Conservation (phyloP, 2,113 vertebrate species). For the Eurypyga helias region DNA sequence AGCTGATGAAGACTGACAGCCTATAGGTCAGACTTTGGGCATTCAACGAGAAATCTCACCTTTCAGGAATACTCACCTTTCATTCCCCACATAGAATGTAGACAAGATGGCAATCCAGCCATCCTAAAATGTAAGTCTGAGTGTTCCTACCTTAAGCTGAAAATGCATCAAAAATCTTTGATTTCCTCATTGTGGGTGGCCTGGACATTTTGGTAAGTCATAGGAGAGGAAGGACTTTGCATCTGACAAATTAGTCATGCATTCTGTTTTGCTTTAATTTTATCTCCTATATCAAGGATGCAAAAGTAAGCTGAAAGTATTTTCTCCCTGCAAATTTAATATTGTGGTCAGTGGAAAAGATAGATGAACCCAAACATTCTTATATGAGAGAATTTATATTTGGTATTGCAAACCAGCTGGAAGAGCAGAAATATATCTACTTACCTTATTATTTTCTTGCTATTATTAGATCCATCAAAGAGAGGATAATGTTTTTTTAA, state of each 20-base stretch:
- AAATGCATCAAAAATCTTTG: neutral
- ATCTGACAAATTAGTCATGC: neutral
- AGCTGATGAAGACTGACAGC: neutral
- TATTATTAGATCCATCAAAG: neutral
- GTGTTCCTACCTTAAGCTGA: neutral
- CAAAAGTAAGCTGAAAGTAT: neutral
- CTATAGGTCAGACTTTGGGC: neutral
- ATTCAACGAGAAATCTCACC: neutral
- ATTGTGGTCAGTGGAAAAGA: neutral
- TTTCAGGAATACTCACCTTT: neutral
- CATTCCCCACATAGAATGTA: neutral
- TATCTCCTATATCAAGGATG: neutral
- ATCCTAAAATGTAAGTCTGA: neutral
- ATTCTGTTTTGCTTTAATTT: conserved; percentile 1
- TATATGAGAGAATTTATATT: neutral
- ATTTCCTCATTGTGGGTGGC: neutral
- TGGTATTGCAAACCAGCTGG: neutral
- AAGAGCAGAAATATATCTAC: neutral
- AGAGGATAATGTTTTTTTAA: neutral
- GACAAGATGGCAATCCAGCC: neutral
- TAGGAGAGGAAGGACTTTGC: neutral
- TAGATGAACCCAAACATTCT: neutral
- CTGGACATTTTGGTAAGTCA: neutral
- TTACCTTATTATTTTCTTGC: neutral
- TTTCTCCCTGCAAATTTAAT: neutral